phyloP scores from a whole-genome alignment of 2,888 invertebrate genomes.

The Ophioninae sp. region DNA sequence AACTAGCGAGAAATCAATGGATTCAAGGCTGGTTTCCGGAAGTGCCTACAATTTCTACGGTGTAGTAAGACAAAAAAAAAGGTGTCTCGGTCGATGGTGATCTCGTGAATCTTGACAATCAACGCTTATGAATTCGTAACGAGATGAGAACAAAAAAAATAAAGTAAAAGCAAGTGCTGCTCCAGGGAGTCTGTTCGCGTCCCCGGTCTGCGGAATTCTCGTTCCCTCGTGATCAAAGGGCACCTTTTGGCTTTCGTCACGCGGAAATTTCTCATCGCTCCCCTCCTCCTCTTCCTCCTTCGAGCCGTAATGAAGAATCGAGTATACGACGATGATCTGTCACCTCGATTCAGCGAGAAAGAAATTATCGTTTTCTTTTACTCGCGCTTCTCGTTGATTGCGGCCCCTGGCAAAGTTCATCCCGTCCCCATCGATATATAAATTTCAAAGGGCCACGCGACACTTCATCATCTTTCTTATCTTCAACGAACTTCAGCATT shows the following conservation, averaged over 20 bases:
- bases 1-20: not conserved
- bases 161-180: not conserved
- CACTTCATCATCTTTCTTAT: slow-evolving; percentile 22
- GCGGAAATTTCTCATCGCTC: slow-evolving; percentile 44
- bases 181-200: not conserved
- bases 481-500: slow-evolving; percentile 3
- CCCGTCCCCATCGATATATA: slow-evolving; percentile 63
- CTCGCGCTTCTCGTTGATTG: slow-evolving; percentile 42
- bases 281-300: slow-evolving; percentile 21
- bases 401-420: slow-evolving; percentile 64
- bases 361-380: slow-evolving; percentile 37
- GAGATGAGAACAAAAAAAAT: not conserved
- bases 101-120: not conserved
- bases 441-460: slow-evolving; percentile 30
- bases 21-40: not conserved
- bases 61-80: not conserved
- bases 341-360: not conserved
- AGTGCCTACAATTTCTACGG: not conserved
- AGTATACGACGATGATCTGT: slow-evolving; percentile 22
- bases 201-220: not conserved
- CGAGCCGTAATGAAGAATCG: slow-evolving; percentile 15
- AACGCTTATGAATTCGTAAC: not conserved
- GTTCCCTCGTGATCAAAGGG: not conserved
- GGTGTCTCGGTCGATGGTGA: not conserved
- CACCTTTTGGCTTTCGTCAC: not conserved